Evolutionary conservation across 1,140 invertebrate genomes (phyloP), one percentile per base, ranked within the genome.

Genomic region (Polypedilum vanderplanki): DNA sequence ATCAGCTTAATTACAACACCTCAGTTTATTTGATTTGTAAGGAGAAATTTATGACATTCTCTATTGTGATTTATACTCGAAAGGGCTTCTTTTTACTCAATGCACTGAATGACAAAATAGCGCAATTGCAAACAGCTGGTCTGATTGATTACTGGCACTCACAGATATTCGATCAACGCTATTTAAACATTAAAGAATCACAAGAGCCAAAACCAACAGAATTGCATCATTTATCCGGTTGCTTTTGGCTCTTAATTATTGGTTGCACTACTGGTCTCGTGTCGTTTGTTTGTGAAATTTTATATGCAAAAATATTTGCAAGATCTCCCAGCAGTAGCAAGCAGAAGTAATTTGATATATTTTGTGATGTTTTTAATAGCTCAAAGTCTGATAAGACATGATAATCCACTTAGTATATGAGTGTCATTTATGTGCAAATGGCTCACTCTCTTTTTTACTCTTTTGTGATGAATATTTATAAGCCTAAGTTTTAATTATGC

Each of bases 131-230:
- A 70, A 10, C 17, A 8, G 65, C 65, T 18, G 65, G 65, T 8
- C 20, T 70, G 65, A 70, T 70, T 70, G 65, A 70, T 9, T 70
- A 70, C 20, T 70, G 65, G 65, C 65, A 70, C 20, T 70, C 65
- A 22, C 8, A 70, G 20, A 70, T 70, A 20, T 22, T 70, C 10
- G 65, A 70, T 70, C 3, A 20, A 22, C n/a, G 20, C 7, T 70
- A 70, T 70, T 22, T 18, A 9, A 22, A 70, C 20, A 70, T 70
- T 7, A 70, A 22, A 20, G 20, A 70, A 9, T 70, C 65, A 20
- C 8, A 70, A 7, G 20, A 22, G 5, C 65, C 65, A 18, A 18
- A 70, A 9, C 17, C 20, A 70, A 20, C 18, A 10, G 20, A 18
- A 70, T 18, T 70, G 3, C 4, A 70, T 3, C 65, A 70, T 18